Percentiles rank a stretch among this genome's conserved stretches.
Evolutionary conservation across 2,797 vertebrate species (phyloP).

Genomic region (Linurgus olivaceus): DNA sequence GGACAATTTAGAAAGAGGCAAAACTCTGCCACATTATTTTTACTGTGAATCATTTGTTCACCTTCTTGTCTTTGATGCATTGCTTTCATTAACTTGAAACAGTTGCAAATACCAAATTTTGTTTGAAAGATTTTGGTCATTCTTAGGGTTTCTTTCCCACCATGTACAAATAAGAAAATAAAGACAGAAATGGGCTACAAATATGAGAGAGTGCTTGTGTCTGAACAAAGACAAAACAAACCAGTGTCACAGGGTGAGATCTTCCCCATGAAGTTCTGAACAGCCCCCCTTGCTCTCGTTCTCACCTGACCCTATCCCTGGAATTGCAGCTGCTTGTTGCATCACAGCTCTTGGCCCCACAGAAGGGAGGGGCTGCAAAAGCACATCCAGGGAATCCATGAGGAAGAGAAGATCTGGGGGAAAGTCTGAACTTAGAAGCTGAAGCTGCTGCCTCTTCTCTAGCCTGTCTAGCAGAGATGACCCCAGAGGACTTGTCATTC

Average conservation of each 20-base stretch:
- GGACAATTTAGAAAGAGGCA: not conserved
- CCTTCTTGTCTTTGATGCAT: slow-evolving; percentile 24
- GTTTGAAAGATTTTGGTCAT: not conserved
- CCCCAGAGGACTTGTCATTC: not conserved
- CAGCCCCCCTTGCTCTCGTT: not conserved
- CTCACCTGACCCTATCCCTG: not conserved
- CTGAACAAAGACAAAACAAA: not conserved
- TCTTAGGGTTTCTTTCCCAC: not conserved
- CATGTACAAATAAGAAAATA: not conserved
- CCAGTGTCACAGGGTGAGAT: not conserved
- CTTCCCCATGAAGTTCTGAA: not conserved
- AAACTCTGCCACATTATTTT: not conserved
- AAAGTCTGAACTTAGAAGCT: not conserved
- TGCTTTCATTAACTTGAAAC: slow-evolving; percentile 18
- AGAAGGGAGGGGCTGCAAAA: not conserved
- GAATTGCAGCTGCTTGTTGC: not conserved
- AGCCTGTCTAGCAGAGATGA: not conserved
- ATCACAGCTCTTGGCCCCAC: not conserved
- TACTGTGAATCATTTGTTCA: not conserved
- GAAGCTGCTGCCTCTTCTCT: not conserved
- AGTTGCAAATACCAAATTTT: not conserved
- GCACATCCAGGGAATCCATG: not conserved
- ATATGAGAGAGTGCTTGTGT: rapidly evolving
- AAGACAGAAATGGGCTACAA: not conserved
- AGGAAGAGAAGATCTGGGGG: not conserved